These are phyloP conservation scores for Heliconius hewitsoni DNA, from an alignment of 1,140 invertebrate genomes.

Conservation along the genomic window DNA sequence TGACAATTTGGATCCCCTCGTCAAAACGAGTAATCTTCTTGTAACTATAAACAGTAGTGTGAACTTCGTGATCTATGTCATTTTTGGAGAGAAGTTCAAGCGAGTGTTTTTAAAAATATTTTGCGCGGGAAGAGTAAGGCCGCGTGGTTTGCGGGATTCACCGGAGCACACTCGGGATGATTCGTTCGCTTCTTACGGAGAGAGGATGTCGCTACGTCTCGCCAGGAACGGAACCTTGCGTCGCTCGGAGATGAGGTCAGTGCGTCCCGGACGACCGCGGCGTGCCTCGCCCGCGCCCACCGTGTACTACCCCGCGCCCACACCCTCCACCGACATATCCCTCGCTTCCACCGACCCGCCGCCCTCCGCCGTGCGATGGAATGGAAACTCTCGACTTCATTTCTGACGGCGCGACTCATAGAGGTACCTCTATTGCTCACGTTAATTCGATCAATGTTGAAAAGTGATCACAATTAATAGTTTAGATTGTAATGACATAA, in stretches of 20 bases:
- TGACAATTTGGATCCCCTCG: conserved; percentile 87
- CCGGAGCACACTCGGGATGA: conserved; percentile 87
- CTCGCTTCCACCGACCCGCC: conserved; percentile 47
- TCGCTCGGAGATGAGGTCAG: conserved; percentile 47
- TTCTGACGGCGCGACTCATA: conserved; percentile 46
- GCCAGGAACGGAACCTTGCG: conserved; percentile 81
- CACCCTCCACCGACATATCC: conserved; percentile 50
- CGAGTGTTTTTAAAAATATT: conserved; percentile 93
- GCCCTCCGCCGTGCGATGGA: conserved; percentile 46
- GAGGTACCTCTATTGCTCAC: conserved; percentile 21
- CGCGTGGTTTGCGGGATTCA: conserved; percentile 84
- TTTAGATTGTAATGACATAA: conserved; percentile 22
- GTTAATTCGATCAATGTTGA: conserved; percentile 26
- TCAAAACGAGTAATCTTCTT: conserved; percentile 94
- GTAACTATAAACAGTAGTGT: conserved; percentile 98
- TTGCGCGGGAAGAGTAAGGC: conserved; percentile 84
- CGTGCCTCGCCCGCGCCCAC: conserved; percentile 56
- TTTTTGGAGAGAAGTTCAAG: conserved; percentile 98
- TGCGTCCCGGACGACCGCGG: conserved; percentile 40
- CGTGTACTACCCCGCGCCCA: conserved; percentile 67
- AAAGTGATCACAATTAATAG: conserved; percentile 5
- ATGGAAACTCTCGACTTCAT: conserved; percentile 51
- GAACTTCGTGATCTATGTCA: conserved; percentile 98
- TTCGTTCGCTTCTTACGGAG: conserved; percentile 89
- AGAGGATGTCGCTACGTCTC: conserved; percentile 85